A percentile compares a stretch with the other conserved stretches of the same genome.
Conservation (phyloP, 2,888 invertebrate genomes). For the Syrista parreyssii region DNA sequence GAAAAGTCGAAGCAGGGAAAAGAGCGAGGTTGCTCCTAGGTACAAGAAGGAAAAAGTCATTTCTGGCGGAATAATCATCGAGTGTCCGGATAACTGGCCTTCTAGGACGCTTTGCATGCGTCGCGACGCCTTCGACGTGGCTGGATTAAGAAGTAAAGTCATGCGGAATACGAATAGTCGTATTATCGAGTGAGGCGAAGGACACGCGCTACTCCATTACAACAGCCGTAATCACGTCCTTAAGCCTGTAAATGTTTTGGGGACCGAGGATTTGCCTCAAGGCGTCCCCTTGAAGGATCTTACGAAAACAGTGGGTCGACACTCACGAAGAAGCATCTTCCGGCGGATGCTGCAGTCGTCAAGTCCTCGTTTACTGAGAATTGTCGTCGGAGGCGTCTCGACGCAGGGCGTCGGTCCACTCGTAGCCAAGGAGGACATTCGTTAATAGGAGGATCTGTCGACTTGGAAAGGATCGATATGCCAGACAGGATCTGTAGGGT, state of each 20-base stretch:
- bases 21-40: neutral
- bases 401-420: neutral
- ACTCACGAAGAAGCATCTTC: neutral
- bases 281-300: neutral
- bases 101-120: neutral
- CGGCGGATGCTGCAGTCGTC: neutral
- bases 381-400: neutral
- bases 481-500: constrained; percentile 38
- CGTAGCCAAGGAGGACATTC: neutral
- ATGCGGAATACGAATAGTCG: constrained; percentile 36
- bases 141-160: constrained; percentile 19
- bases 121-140: neutral
- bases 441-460: neutral
- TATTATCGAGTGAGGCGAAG: constrained; percentile 22
- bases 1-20: neutral
- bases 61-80: neutral
- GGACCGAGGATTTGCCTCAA: neutral
- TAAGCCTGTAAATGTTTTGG: neutral
- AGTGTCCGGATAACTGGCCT: neutral
- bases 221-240: neutral
- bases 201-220: neutral
- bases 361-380: neutral
- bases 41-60: neutral
- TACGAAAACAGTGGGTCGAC: neutral
- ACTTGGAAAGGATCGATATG: constrained; percentile 54